Evolutionary conservation across 2,113 vertebrate genomes (phyloP).

Genomic region (Irena cyanogastra): DNA sequence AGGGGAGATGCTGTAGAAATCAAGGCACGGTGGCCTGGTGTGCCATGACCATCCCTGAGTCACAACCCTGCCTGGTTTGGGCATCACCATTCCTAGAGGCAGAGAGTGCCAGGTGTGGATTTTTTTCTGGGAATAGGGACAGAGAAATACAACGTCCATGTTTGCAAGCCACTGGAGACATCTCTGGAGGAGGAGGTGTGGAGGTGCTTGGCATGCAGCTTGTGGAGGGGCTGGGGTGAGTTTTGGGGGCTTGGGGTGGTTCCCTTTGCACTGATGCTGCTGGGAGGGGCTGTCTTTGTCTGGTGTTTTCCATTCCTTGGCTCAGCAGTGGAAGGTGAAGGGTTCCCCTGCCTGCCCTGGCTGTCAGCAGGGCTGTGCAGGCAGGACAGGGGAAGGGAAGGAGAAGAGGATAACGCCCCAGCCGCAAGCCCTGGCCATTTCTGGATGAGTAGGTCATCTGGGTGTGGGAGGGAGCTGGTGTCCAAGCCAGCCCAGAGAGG

Average conservation of each 20-base stretch:
- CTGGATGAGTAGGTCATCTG: constrained; percentile 57
- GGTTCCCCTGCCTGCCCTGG: background rate
- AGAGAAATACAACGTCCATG: background rate
- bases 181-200: background rate
- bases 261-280: background rate
- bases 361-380: background rate
- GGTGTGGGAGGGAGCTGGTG: constrained; percentile 62
- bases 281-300: background rate
- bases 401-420: constrained; percentile 28
- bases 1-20: background rate
- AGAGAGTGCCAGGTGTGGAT: background rate
- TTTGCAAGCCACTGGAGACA: background rate
- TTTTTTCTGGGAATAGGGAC: background rate
- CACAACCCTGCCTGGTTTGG: background rate
- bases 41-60: rapidly evolving
- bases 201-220: background rate
- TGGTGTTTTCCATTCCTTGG: background rate
- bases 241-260: background rate
- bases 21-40: background rate
- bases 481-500: constrained; percentile 55
- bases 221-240: background rate
- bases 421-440: background rate
- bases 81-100: background rate
- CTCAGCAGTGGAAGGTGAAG: background rate
- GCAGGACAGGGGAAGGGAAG: background rate